Evolutionary conservation across 2,797 vertebrate species (phyloP).

Genomic region (Onychomys arenicola): DNA sequence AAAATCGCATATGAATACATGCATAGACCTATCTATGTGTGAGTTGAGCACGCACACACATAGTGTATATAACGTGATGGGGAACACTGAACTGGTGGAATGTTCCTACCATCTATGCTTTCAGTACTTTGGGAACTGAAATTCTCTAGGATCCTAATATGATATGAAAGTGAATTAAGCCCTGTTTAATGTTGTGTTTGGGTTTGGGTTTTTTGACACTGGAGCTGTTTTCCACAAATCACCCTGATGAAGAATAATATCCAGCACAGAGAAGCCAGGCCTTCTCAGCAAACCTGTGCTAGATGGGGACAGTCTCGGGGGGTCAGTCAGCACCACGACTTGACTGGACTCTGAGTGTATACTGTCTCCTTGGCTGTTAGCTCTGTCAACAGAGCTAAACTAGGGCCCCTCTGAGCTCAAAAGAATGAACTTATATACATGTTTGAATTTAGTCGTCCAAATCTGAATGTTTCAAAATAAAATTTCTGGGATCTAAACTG

Average conservation of each 20-base stretch:
- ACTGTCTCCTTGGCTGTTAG: not conserved
- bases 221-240: constrained; percentile 36
- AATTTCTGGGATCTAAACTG: constrained; percentile 47
- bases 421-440: not conserved
- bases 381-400: not conserved
- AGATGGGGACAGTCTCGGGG: accelerated
- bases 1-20: constrained; percentile 67
- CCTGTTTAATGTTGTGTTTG: not conserved
- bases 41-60: constrained; percentile 74
- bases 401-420: constrained; percentile 43
- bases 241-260: not conserved
- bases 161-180: constrained; percentile 33
- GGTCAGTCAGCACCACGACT: not conserved
- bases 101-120: constrained; percentile 39
- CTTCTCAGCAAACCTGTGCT: not conserved
- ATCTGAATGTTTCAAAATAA: constrained; percentile 48
- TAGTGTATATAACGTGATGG: constrained; percentile 75
- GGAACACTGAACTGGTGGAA: constrained; percentile 75
- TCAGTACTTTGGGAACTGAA: constrained; percentile 76
- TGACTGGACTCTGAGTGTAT: not conserved
- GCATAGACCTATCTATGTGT: constrained; percentile 64
- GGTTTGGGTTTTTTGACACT: constrained; percentile 28
- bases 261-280: not conserved
- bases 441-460: constrained; percentile 22
- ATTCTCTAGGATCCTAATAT: constrained; percentile 70